phyloP scores from a whole-genome alignment of 2,113 vertebrate genomes.

The Eolophus roseicapilla region DNA sequence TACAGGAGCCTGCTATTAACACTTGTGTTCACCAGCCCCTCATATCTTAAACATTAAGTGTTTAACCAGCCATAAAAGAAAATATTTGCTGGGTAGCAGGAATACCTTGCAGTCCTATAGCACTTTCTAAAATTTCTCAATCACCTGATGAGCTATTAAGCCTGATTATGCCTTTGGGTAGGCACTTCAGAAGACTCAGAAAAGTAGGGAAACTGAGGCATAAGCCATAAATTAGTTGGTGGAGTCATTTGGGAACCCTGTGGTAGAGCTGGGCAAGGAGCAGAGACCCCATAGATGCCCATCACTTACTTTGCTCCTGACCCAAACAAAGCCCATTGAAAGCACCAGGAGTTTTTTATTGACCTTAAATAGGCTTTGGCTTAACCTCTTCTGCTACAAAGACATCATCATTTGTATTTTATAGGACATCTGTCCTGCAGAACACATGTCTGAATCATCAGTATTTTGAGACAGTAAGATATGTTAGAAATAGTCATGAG shows the following conservation, averaged over 20 bases:
- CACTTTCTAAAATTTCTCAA: background rate
- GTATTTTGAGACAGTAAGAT: background rate
- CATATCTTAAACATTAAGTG: background rate
- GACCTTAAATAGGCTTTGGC: background rate
- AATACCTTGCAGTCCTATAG: background rate
- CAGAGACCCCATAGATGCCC: background rate
- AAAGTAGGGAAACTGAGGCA: background rate
- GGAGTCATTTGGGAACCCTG: background rate
- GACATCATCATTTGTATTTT: background rate
- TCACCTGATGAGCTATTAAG: background rate
- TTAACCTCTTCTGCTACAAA: background rate
- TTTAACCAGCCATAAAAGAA: background rate
- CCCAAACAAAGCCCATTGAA: background rate
- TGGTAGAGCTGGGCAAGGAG: background rate
- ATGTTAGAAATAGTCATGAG: background rate
- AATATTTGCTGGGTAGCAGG: background rate
- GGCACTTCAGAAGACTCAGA: background rate
- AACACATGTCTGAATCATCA: background rate
- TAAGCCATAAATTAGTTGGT: background rate
- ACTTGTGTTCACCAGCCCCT: background rate
- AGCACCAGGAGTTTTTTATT: background rate
- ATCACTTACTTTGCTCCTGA: background rate
- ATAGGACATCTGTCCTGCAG: background rate
- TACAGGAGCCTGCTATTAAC: constrained; percentile 7
- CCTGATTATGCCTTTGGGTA: background rate